Percentiles rank a stretch among this genome's conserved stretches.
These are phyloP conservation scores for Drosophila austrosaltans DNA, from an alignment of 2,888 invertebrate species.

Conservation along the genomic window DNA sequence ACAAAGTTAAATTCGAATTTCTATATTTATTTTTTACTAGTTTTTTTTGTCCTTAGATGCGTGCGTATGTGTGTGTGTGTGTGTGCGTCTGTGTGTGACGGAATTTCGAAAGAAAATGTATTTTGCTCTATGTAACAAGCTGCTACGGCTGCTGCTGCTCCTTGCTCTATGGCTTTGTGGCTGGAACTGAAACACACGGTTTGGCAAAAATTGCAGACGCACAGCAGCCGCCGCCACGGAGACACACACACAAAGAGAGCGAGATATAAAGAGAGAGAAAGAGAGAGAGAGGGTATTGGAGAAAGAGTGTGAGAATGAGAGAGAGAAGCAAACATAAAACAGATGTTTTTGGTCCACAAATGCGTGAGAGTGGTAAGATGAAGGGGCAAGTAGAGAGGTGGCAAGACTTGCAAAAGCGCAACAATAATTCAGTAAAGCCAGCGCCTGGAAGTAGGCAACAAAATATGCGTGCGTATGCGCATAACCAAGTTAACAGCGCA, in stretches of 20 bases:
- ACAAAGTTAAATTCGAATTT: neutral
- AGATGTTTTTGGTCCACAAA: constrained; percentile 59
- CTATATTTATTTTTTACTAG: neutral
- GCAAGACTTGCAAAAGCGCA: constrained; percentile 68
- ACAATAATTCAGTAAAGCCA: constrained; percentile 51
- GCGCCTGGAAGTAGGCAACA: constrained; percentile 72
- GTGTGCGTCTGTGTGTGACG: constrained; percentile 44
- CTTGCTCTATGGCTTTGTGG: constrained; percentile 71
- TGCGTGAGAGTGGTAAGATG: constrained; percentile 4
- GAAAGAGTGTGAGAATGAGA: constrained; percentile 24
- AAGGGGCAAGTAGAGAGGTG: constrained; percentile 13
- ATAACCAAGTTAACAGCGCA: constrained; percentile 41
- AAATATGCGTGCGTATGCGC: constrained; percentile 63
- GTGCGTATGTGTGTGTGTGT: constrained; percentile 21
- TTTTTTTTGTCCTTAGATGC: constrained; percentile 1
- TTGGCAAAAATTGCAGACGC: constrained; percentile 24
- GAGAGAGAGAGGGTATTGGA: constrained; percentile 2
- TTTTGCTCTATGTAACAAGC: constrained; percentile 11
- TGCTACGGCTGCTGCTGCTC: constrained; percentile 53
- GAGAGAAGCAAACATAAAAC: constrained; percentile 70
- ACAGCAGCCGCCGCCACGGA: constrained; percentile 39
- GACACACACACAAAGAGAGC: constrained; percentile 10
- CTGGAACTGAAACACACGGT: constrained; percentile 67
- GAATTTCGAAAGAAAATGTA: constrained; percentile 20
- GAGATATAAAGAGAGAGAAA: constrained; percentile 1